These are phyloP conservation scores for Cataglyphis cursor DNA, from an alignment of 2,888 invertebrate genomes.

Conservation along the genomic window DNA sequence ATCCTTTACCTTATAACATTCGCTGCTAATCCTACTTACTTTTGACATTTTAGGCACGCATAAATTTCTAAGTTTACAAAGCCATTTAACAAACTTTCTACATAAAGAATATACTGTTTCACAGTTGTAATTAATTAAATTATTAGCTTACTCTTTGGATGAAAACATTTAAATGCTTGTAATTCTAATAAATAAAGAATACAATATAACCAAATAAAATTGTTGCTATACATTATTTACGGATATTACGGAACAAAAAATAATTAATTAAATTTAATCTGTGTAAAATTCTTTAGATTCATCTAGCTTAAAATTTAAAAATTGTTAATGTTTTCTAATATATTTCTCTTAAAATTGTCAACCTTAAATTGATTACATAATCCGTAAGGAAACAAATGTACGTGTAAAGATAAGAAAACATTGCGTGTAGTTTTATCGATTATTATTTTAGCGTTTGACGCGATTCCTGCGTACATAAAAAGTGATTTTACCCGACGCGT, in stretches of 20 bases:
- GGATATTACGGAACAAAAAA: background rate
- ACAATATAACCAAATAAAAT: background rate
- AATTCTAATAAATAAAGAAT: background rate
- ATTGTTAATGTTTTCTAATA: background rate
- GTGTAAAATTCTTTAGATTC: background rate
- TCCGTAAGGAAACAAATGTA: background rate
- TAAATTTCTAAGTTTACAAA: slow-evolving; percentile 59
- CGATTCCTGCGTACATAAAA: slow-evolving; percentile 32
- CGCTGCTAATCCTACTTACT: slow-evolving; percentile 58
- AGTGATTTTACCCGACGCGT: slow-evolving; percentile 17
- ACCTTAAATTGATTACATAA: background rate
- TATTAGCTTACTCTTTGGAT: slow-evolving; percentile 9
- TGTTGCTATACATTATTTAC: background rate
- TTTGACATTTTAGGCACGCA: slow-evolving; percentile 55
- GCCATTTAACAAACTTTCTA: slow-evolving; percentile 54
- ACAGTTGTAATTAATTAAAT: slow-evolving; percentile 43
- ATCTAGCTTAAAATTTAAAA: background rate
- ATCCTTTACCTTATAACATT: slow-evolving; percentile 53
- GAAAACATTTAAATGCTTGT: background rate
- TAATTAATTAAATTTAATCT: background rate
- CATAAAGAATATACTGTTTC: slow-evolving; percentile 27
- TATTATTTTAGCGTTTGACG: slow-evolving; percentile 26
- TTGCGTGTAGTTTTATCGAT: slow-evolving; percentile 6
- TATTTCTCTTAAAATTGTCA: background rate
- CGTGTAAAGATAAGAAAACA: background rate